These are phyloP conservation scores for Clanis bilineata DNA, from an alignment of 2,888 invertebrate genomes.

Conservation along the genomic window DNA sequence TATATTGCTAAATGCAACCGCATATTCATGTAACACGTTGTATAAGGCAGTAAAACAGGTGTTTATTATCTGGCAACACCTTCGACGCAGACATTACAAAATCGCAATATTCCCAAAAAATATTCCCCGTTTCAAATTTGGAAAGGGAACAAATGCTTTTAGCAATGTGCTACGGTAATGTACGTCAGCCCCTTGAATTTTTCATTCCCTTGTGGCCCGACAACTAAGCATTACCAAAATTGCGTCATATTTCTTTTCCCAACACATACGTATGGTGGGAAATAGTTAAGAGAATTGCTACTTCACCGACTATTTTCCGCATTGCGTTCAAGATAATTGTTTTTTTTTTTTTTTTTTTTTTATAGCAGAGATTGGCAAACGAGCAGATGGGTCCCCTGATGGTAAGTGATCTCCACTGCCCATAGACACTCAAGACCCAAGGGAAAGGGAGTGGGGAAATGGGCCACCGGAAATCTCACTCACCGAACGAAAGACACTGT, in stretches of 20 bases:
- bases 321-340: constrained; percentile 44
- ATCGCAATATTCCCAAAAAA: constrained; percentile 59
- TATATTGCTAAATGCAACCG: too few species aligned
- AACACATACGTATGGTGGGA: constrained; percentile 61
- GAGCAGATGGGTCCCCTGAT: too few species aligned
- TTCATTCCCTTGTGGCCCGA: constrained; percentile 80
- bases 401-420: too few species aligned
- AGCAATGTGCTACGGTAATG: constrained; percentile 75
- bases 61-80: neutral
- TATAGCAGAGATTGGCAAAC: too few species aligned
- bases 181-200: constrained; percentile 78
- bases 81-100: neutral
- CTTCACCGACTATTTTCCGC: constrained; percentile 50
- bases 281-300: constrained; percentile 71
- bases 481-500: too few species aligned
- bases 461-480: too few species aligned
- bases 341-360: too few species aligned
- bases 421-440: too few species aligned
- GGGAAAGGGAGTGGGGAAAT: too few species aligned
- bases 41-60: neutral
- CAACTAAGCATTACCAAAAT: constrained; percentile 81
- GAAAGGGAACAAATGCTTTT: constrained; percentile 69
- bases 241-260: constrained; percentile 80
- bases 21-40: too few species aligned
- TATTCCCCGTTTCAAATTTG: constrained; percentile 57